Base-by-base conservation (phyloP, 1,140 invertebrate genomes). In the Drosophila willistoni region DNA sequence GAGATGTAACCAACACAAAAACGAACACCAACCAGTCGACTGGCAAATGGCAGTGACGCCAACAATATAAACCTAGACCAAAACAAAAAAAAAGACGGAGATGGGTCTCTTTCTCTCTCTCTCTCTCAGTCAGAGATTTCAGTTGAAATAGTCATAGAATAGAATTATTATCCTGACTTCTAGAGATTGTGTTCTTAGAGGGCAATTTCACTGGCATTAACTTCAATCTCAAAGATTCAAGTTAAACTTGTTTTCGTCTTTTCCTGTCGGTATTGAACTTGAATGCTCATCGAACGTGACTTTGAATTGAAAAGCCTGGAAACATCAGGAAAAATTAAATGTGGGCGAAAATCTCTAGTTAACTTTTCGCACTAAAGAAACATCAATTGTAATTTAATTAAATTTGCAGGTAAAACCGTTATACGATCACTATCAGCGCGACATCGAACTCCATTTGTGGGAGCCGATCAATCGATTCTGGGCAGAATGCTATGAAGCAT, bases 401-500 rank as follows among this genome's bases (percentile, higher is more conserved):
- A 29, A 29, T 44, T 84, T 65, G 12, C 81, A 93, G 93, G 90
- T 93, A 7, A 91, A 92, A 63, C 92, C 93, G 1, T 71, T 93
- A 12, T 92, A 93, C 68, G 93, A 93, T 68, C 76, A 80, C 5
- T 93, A 93, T 71, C 91, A 93, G 64, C 79, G 92, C 9, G 93
- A 93, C 47, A 92, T 93, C 7, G 92, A 91, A 59, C 80, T 90
- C 7, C 85, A 93, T 66, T 79, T 94, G 36, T 93, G 93, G 63
- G 93, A 94, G 75, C 90, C 92, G 1, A 93, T 94, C 83, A 94
- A 94, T 85, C 93, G 92, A 1, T 94, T 93, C 80, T 94, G 94
- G 94, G 94, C 94, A 14, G 93, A 94, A 56, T 94, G 94, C 78
- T 94, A 94, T 64, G 94, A 94, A 75, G 92, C 91, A 0, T 93